Conservation (phyloP, 2,888 invertebrate species). For the Melinaea marsaeus region DNA sequence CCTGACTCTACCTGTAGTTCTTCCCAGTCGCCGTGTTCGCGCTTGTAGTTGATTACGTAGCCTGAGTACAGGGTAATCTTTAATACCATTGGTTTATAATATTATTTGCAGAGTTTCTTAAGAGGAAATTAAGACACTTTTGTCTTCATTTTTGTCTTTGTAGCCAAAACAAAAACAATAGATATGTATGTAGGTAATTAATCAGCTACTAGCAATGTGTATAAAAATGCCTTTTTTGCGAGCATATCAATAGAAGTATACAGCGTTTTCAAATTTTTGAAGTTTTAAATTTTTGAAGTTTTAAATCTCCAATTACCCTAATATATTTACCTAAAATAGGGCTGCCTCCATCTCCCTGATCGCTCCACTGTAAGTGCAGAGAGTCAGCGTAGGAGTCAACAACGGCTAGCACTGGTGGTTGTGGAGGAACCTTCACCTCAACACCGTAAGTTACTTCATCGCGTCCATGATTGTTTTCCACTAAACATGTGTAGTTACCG, state of each 20-base stretch:
- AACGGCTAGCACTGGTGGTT: slow-evolving; percentile 88
- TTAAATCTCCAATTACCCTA: too few species aligned
- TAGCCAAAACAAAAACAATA: too few species aligned
- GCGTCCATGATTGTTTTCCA: slow-evolving; percentile 89
- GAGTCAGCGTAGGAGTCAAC: slow-evolving; percentile 90
- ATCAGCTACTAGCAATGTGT: too few species aligned
- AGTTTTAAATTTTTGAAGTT: too few species aligned
- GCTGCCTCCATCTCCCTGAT: slow-evolving; percentile 89
- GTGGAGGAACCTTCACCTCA: slow-evolving; percentile 88
- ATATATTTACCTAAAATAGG: slow-evolving; percentile 78
- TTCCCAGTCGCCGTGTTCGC: slow-evolving; percentile 94
- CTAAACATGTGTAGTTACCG: slow-evolving; percentile 93
- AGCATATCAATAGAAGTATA: too few species aligned
- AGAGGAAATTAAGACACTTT: too few species aligned
- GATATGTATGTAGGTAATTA: too few species aligned
- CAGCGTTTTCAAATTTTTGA: too few species aligned
- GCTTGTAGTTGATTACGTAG: slow-evolving; percentile 93
- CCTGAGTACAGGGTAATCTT: slow-evolving; percentile 61
- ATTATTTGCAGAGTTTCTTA: too few species aligned
- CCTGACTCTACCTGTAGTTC: slow-evolving; percentile 91
- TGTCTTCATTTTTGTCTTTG: too few species aligned
- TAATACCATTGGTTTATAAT: too few species aligned
- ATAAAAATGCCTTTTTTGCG: too few species aligned
- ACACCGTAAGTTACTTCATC: slow-evolving; percentile 90
- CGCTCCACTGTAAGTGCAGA: slow-evolving; percentile 88